These are phyloP conservation scores for Anomalospiza imberbis DNA, from an alignment of 2,797 vertebrate species.

Conservation along the genomic window DNA sequence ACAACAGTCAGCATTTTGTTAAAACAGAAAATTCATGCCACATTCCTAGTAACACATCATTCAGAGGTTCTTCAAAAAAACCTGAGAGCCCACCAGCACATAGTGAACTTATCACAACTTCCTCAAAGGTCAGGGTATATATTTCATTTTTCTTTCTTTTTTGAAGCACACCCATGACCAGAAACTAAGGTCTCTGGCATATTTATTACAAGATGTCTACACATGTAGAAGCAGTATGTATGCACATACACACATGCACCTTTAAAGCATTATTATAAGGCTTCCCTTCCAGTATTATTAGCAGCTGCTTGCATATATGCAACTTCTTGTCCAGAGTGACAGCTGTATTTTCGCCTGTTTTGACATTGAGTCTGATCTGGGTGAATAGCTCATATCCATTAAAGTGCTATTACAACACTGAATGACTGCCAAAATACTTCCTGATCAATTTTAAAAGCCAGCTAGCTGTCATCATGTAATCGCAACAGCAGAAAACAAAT, in stretches of 20 bases:
- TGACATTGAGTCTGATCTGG: conserved; percentile 86
- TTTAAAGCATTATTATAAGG: conserved; percentile 65
- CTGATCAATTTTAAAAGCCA: conserved; percentile 91
- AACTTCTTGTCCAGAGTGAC: conserved; percentile 83
- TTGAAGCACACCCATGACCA: background rate
- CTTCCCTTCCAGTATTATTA: conserved; percentile 72
- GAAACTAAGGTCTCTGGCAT: background rate
- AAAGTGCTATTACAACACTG: conserved; percentile 87
- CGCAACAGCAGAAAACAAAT: conserved; percentile 83
- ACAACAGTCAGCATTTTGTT: background rate
- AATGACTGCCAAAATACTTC: conserved; percentile 86
- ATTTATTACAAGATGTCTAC: background rate
- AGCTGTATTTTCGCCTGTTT: conserved; percentile 87
- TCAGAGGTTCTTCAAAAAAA: background rate
- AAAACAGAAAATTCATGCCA: background rate
- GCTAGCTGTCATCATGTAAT: conserved; percentile 85
- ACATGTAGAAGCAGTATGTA: background rate
- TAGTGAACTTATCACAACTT: background rate
- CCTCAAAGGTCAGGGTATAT: background rate
- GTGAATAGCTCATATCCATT: conserved; percentile 89
- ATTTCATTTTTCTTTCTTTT: background rate
- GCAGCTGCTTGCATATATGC: conserved; percentile 81
- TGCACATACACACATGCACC: background rate
- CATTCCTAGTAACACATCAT: background rate
- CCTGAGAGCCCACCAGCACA: background rate